Conservation (phyloP, 2,888 invertebrate species). For the Amaurobius ferox region DNA sequence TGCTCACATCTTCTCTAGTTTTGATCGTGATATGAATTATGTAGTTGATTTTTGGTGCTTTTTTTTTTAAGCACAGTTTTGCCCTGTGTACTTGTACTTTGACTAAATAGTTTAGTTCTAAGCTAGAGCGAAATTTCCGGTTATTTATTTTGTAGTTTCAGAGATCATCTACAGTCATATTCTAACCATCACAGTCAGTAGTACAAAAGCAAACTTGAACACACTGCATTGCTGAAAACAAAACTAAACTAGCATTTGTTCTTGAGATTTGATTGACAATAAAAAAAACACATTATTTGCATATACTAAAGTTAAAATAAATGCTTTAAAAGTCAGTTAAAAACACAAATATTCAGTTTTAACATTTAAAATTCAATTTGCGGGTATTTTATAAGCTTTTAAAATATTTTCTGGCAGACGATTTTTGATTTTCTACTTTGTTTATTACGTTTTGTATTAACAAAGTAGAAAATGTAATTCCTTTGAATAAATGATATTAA, state of each 20-base stretch:
- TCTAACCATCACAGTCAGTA: slow-evolving; percentile 48
- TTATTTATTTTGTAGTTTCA: slow-evolving; percentile 16
- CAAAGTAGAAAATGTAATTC: no score
- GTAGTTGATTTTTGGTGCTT: slow-evolving; percentile 11
- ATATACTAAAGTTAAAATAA: no score
- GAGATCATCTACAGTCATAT: slow-evolving; percentile 31
- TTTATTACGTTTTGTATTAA: no score
- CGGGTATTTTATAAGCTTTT: no score
- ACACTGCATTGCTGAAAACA: slow-evolving; percentile 2
- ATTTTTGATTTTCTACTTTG: no score
- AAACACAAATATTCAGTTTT: no score
- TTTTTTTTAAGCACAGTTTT: background rate
- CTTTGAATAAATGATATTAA: no score
- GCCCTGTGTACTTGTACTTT: slow-evolving; percentile 16
- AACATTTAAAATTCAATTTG: no score
- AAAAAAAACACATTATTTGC: no score
- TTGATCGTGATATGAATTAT: slow-evolving; percentile 52
- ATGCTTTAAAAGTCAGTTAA: no score
- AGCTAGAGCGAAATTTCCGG: background rate
- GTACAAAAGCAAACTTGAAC: slow-evolving; percentile 28
- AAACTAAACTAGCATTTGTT: background rate
- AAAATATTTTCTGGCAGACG: no score
- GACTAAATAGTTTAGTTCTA: background rate
- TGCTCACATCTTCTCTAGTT: slow-evolving; percentile 11
- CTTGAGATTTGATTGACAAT: no score